Evolutionary conservation across 1,140 invertebrate genomes (phyloP).

Genomic region (Penaeus vannamei): DNA sequence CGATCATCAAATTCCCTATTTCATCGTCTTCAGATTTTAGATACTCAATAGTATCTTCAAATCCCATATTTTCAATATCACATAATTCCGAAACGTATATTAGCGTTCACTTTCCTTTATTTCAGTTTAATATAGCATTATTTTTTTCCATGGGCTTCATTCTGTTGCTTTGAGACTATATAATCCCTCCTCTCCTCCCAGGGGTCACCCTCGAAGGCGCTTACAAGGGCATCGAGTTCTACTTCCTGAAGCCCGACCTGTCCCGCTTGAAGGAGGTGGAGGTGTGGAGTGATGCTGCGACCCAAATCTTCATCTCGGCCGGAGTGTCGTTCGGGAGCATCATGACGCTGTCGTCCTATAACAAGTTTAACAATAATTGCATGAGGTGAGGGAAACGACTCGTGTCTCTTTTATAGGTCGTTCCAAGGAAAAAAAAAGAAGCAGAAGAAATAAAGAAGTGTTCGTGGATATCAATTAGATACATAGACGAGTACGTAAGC

Average conservation of each 20-base stretch:
- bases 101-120: too few relatives aligned
- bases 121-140: too few relatives aligned
- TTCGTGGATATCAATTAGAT: too few relatives aligned
- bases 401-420: neutral
- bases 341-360: conserved; percentile 67
- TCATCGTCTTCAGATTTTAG: too few relatives aligned
- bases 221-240: conserved; percentile 66
- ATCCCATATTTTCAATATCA: too few relatives aligned
- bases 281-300: conserved; percentile 68
- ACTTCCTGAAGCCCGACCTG: conserved; percentile 68
- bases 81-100: too few relatives aligned
- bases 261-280: conserved; percentile 61
- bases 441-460: neutral
- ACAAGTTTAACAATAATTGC: conserved; percentile 66
- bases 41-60: too few relatives aligned
- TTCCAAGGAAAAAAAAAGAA: neutral
- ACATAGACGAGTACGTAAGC: neutral
- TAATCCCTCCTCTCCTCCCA: neutral
- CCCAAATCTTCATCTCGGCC: conserved; percentile 68
- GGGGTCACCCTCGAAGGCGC: conserved; percentile 66
- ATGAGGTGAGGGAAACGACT: conserved; percentile 53
- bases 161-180: neutral
- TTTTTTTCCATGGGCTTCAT: too few relatives aligned
- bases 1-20: too few relatives aligned
- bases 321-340: conserved; percentile 66